Evolutionary conservation across 2,888 invertebrate species (phyloP).

Genomic region (Allygus modestus): DNA sequence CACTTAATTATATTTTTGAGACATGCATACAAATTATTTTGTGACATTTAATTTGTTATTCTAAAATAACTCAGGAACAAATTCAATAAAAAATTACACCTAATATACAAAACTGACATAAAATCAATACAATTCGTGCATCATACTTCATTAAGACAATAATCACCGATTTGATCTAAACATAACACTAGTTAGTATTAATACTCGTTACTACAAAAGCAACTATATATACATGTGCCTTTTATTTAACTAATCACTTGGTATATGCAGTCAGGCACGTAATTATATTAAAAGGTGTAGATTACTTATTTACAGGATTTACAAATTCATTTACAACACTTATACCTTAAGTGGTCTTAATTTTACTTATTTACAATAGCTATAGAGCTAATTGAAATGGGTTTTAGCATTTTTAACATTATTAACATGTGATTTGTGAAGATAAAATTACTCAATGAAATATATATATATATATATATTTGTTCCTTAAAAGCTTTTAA

Average conservation of each 20-base stretch:
- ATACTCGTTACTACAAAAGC: constrained; percentile 26
- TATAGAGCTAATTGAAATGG: background rate
- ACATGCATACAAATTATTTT: constrained; percentile 23
- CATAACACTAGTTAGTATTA: constrained; percentile 15
- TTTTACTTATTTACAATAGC: background rate
- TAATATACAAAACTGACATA: constrained; percentile 6
- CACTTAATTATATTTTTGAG: constrained; percentile 1
- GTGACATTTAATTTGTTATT: background rate
- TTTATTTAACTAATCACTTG: background rate
- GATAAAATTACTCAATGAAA: no score
- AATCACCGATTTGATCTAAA: constrained; percentile 37
- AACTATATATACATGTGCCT: constrained; percentile 24
- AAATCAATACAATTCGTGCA: constrained; percentile 35
- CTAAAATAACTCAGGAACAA: constrained; percentile 26
- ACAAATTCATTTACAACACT: constrained; percentile 7
- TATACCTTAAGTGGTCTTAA: background rate
- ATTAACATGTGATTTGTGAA: no score
- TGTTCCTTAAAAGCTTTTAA: no score
- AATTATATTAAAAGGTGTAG: background rate
- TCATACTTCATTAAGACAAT: constrained; percentile 38
- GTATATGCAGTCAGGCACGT: constrained; percentile 19
- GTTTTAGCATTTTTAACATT: no score
- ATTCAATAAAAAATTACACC: constrained; percentile 29
- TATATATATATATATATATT: no score
- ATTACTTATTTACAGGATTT: background rate